Evolutionary conservation across 2,113 vertebrate species (phyloP).

Genomic region (Phyllostomus discolor): DNA sequence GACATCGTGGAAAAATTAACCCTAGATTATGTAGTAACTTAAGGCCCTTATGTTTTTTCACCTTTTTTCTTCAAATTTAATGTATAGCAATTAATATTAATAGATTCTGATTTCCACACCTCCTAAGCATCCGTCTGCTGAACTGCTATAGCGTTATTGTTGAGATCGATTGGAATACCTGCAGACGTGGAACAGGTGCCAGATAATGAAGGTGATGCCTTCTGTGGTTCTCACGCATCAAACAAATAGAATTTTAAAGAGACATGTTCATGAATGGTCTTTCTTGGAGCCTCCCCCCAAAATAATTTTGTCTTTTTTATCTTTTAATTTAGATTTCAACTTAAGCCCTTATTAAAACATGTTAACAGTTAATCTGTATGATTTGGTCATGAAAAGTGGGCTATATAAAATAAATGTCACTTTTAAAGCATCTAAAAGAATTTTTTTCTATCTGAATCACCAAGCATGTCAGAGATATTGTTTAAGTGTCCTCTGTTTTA

Average conservation of each 20-base stretch:
- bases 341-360: constrained; percentile 30
- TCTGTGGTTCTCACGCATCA: not conserved
- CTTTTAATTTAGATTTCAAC: constrained; percentile 12
- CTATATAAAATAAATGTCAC: constrained; percentile 6
- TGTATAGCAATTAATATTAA: not conserved
- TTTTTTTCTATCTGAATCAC: constrained; percentile 40
- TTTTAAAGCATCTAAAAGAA: constrained; percentile 37
- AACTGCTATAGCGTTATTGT: not conserved
- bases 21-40: not conserved
- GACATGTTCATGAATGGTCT: not conserved
- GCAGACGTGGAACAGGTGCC: not conserved
- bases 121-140: not conserved
- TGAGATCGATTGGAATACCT: not conserved
- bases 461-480: constrained; percentile 39
- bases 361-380: constrained; percentile 49
- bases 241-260: constrained; percentile 11
- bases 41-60: not conserved
- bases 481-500: constrained; percentile 33
- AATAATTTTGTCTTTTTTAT: constrained; percentile 34
- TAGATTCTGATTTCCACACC: not conserved
- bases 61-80: not conserved
- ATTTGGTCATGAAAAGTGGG: constrained; percentile 44
- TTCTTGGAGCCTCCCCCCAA: constrained; percentile 4
- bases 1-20: not conserved
- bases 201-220: not conserved